These are phyloP conservation scores for Otocyon megalotis DNA, from an alignment of 2,113 vertebrate species.

Conservation along the genomic window DNA sequence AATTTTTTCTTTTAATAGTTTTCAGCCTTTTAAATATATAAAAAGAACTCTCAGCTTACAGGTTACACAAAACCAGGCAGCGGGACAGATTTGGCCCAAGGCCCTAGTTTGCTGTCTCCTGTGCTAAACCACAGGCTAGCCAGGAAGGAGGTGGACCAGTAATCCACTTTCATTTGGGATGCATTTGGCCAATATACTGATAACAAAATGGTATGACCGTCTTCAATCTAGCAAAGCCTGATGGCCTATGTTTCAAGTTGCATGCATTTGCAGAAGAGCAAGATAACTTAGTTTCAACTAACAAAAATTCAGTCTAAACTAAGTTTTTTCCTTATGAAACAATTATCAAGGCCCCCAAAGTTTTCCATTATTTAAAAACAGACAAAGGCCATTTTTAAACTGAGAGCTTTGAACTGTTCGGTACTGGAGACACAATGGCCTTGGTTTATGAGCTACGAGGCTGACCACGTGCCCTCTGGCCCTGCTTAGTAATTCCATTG, in stretches of 20 bases:
- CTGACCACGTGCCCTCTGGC: slow-evolving; percentile 78
- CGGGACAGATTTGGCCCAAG: too few relatives aligned
- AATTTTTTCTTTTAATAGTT: neutral
- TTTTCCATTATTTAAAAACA: slow-evolving; percentile 86
- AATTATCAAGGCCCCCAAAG: slow-evolving; percentile 83
- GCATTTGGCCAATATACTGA: neutral
- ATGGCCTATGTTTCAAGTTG: neutral
- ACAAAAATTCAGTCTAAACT: slow-evolving; percentile 82
- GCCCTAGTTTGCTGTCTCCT: neutral
- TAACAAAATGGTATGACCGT: neutral
- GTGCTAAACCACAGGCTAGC: neutral
- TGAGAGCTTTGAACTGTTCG: slow-evolving; percentile 78
- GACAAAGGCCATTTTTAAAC: slow-evolving; percentile 78
- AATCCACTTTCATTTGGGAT: neutral
- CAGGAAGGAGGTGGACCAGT: neutral
- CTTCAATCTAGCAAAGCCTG: neutral
- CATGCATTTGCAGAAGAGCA: neutral
- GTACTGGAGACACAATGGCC: slow-evolving; percentile 79
- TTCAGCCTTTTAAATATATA: neutral
- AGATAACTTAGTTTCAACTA: slow-evolving; percentile 80
- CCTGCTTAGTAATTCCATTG: slow-evolving; percentile 72
- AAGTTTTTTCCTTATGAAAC: slow-evolving; percentile 82
- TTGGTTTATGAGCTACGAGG: slow-evolving; percentile 83
- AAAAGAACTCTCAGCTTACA: neutral
- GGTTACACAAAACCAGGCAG: neutral